phyloP scores from a whole-genome alignment of 2,113 vertebrate species.

The Pao palembangensis region DNA sequence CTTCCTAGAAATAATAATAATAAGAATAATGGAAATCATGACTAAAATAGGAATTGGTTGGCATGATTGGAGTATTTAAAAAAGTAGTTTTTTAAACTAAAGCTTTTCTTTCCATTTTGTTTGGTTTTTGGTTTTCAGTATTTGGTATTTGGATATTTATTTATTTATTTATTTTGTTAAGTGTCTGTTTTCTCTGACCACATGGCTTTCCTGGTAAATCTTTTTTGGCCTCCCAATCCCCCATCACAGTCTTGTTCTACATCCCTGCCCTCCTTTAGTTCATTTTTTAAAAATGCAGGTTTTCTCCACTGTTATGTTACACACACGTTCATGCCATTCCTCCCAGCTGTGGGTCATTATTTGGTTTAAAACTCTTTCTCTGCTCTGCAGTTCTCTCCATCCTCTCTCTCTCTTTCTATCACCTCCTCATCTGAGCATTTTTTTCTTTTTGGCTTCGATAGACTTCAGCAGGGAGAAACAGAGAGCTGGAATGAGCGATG shows the following conservation, averaged over 20 bases:
- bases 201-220: conserved; percentile 48
- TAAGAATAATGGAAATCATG: conserved; percentile 17
- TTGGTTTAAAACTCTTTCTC: conserved; percentile 72
- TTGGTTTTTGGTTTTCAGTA: conserved; percentile 77
- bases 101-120: conserved; percentile 80
- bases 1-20: conserved; percentile 16
- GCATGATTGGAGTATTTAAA: conserved; percentile 38
- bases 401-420: conserved; percentile 63
- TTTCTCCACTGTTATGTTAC: conserved; percentile 30
- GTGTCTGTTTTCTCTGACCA: conserved; percentile 57
- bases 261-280: conserved; percentile 57
- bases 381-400: conserved; percentile 65
- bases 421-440: conserved; percentile 66
- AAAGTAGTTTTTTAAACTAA: conserved; percentile 69
- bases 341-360: conserved; percentile 64
- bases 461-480: conserved; percentile 59
- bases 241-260: conserved; percentile 45
- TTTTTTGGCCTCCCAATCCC: conserved; percentile 46
- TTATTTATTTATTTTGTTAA: conserved; percentile 59
- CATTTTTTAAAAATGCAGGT: conserved; percentile 24
- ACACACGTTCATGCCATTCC: conserved; percentile 52
- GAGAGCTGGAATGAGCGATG: conserved; percentile 54
- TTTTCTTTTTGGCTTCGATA: conserved; percentile 75
- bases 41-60: conserved; percentile 53
- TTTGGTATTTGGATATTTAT: conserved; percentile 78